Percentiles rank a stretch among this genome's conserved stretches.
Conservation (phyloP, 2,113 vertebrate genomes). For the Merops nubicus region DNA sequence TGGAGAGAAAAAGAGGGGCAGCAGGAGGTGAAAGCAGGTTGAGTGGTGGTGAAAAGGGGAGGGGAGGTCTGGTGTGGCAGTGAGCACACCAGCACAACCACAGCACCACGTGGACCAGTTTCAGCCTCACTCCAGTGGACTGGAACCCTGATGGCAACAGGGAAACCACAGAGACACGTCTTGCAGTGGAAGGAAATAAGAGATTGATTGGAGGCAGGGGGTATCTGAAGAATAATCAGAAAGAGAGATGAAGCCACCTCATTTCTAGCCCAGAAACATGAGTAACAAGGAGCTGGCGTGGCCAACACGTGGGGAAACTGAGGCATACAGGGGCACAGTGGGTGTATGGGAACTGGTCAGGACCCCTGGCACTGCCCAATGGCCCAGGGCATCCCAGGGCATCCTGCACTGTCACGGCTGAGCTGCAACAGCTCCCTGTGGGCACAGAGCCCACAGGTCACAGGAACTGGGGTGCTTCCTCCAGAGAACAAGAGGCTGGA, state of each 20-base stretch:
- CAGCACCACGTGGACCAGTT: rapidly evolving
- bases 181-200: not conserved
- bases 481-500: not conserved
- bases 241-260: not conserved
- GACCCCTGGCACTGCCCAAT: too few species aligned
- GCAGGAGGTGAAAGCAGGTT: not conserved
- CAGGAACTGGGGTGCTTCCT: rapidly evolving
- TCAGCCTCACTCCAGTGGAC: not conserved
- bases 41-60: not conserved
- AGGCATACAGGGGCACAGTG: rapidly evolving
- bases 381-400: not conserved
- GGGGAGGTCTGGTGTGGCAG: not conserved
- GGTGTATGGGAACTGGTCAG: rapidly evolving
- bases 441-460: not conserved
- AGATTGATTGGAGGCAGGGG: not conserved
- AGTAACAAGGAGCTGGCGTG: not conserved
- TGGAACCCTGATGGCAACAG: not conserved
- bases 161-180: not conserved
- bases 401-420: not conserved
- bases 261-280: not conserved
- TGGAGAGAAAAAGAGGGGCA: not conserved
- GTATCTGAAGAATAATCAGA: not conserved
- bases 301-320: rapidly evolving
- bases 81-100: not conserved
- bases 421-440: not conserved